Conservation (phyloP, 1,140 invertebrate genomes). For the Notospermus geniculatus region DNA sequence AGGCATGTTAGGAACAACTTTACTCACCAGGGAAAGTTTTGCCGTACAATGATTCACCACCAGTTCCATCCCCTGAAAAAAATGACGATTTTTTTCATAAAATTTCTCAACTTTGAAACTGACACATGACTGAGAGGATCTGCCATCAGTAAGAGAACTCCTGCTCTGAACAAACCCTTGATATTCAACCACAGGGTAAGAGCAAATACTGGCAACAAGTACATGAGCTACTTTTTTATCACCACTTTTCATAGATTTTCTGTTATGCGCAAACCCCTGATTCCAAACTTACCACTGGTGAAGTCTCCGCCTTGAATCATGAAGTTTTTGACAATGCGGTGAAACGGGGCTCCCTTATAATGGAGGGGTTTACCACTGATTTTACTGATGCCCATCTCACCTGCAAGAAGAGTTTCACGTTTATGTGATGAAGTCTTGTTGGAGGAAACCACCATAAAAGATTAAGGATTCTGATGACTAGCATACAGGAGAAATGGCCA, state of each 20-base stretch:
- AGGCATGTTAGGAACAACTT: no score
- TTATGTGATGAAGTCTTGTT: background rate
- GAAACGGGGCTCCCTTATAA: constrained; percentile 55
- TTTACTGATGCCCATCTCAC: constrained; percentile 55
- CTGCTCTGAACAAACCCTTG: no score
- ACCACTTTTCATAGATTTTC: no score
- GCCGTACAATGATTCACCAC: constrained; percentile 57
- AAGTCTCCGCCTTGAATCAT: constrained; percentile 58
- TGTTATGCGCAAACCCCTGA: no score
- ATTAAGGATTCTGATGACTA: background rate
- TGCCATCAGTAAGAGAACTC: no score
- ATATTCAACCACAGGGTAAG: no score
- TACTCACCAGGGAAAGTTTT: constrained; percentile 50
- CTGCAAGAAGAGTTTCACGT: constrained; percentile 34
- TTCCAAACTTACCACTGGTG: constrained; percentile 67
- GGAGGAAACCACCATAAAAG: background rate
- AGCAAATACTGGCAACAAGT: no score
- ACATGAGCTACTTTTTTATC: no score
- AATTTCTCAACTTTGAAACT: background rate
- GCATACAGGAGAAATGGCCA: no score
- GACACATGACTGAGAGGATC: no score
- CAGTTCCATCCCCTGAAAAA: constrained; percentile 53
- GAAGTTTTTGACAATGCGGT: constrained; percentile 87
- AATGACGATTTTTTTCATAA: constrained; percentile 15
- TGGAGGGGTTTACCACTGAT: constrained; percentile 57